A percentile compares a stretch with the other conserved stretches of the same genome.
Conservation (phyloP, 2,888 invertebrate species). For the Monoplex corrugatus region DNA sequence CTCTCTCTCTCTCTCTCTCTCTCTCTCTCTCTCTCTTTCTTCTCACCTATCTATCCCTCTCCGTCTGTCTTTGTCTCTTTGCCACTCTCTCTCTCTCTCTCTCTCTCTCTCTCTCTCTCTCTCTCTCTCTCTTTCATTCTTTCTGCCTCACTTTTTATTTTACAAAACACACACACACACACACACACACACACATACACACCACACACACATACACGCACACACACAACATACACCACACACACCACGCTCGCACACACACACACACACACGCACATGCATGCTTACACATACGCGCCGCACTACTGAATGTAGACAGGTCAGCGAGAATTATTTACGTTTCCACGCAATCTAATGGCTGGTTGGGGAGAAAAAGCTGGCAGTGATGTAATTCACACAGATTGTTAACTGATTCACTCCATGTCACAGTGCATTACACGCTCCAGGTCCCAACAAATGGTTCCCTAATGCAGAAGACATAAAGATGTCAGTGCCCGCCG, state of each 20-base stretch:
- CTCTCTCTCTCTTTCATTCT: no score
- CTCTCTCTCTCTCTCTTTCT: neutral
- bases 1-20: neutral
- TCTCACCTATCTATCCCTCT: neutral
- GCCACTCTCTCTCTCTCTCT: neutral
- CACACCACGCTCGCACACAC: neutral
- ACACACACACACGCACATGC: neutral
- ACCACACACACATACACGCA: neutral
- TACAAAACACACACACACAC: neutral
- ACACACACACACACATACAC: neutral
- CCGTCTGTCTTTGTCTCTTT: neutral
- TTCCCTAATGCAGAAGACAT: no score
- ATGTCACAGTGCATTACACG: no score
- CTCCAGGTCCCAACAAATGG: no score
- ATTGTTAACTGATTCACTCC: no score
- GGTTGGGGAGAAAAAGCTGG: no score
- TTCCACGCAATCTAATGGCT: no score
- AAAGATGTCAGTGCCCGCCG: no score
- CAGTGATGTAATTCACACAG: no score
- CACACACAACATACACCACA: neutral
- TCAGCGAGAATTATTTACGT: no score
- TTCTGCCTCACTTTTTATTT: no score
- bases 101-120: slow-evolving; percentile 1
- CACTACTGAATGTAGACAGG: no score
- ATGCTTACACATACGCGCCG: neutral